Evolutionary conservation across 2,113 vertebrate species (phyloP).

Genomic region (Gavia stellata): DNA sequence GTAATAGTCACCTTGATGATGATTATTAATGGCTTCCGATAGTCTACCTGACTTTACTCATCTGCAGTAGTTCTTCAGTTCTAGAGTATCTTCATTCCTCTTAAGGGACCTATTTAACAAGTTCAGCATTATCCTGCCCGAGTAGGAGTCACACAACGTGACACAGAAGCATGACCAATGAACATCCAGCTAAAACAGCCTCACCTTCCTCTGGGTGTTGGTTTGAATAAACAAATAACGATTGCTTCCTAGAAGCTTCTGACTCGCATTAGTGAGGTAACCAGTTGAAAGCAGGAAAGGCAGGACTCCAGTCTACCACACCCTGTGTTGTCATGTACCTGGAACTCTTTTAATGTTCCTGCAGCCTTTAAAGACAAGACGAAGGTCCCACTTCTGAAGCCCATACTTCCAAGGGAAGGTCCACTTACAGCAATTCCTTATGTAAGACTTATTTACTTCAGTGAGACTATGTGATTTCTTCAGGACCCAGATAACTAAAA

Average conservation of each 20-base stretch:
- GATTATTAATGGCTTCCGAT: neutral
- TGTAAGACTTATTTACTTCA: neutral
- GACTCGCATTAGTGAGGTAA: neutral
- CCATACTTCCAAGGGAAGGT: neutral
- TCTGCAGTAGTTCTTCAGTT: neutral
- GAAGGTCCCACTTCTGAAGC: neutral
- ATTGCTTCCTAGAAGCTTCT: neutral
- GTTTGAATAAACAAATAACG: conserved; percentile 6
- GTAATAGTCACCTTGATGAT: neutral
- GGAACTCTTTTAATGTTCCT: neutral
- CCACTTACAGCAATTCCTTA: neutral
- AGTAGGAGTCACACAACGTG: neutral
- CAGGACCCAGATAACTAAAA: neutral
- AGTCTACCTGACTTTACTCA: neutral
- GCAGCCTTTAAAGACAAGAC: neutral
- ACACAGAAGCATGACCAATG: neutral
- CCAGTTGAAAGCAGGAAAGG: neutral
- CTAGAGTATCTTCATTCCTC: neutral
- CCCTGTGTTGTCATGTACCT: neutral
- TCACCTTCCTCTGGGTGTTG: neutral
- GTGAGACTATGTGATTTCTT: neutral
- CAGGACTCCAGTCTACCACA: neutral
- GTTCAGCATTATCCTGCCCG: neutral
- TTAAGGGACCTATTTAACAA: neutral
- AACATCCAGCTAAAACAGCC: neutral